These are phyloP conservation scores for Zaprionus africanus DNA, from an alignment of 1,140 invertebrate genomes.

Conservation along the genomic window DNA sequence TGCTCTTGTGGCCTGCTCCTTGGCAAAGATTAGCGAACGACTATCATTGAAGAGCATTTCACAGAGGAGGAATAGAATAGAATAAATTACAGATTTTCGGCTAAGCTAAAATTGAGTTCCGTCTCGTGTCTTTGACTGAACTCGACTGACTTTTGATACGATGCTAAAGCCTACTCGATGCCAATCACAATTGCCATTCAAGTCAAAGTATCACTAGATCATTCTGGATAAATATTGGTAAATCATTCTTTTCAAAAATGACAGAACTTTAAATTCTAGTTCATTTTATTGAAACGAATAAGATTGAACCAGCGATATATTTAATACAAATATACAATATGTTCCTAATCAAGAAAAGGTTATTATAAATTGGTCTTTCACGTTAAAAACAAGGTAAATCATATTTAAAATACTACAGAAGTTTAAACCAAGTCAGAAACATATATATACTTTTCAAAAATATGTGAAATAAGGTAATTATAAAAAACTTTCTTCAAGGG, in stretches of 20 bases:
- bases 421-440: too few relatives aligned
- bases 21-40: neutral
- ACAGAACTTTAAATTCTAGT: neutral
- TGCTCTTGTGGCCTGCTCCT: neutral
- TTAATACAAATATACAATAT: too few relatives aligned
- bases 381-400: too few relatives aligned
- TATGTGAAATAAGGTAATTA: too few relatives aligned
- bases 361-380: too few relatives aligned
- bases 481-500: too few relatives aligned
- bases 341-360: too few relatives aligned
- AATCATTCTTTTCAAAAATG: neutral
- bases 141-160: neutral
- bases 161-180: neutral
- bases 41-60: conserved; percentile 2
- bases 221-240: neutral
- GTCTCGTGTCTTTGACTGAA: neutral
- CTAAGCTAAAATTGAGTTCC: neutral
- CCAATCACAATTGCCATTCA: neutral
- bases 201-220: neutral
- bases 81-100: neutral
- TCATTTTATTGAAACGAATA: neutral
- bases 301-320: too few relatives aligned
- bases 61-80: neutral
- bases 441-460: too few relatives aligned
- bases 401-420: too few relatives aligned